These are phyloP conservation scores for Leuctra nigra DNA, from an alignment of 2,888 invertebrate species.

Conservation along the genomic window DNA sequence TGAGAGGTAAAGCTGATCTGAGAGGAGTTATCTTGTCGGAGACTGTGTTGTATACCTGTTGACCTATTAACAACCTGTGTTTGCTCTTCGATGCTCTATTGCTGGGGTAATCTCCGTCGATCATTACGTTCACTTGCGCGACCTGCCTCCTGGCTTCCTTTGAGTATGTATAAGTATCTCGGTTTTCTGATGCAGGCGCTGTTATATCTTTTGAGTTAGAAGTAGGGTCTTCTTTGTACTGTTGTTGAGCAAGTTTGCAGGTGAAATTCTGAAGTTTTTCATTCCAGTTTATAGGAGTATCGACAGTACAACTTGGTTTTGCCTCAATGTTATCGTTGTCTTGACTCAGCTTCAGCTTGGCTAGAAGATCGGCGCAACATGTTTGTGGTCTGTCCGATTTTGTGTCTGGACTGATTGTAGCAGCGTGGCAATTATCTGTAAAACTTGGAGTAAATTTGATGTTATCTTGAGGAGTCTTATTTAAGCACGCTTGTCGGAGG, in stretches of 20 bases:
- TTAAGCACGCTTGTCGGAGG: too few species aligned
- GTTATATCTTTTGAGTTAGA: slow-evolving; percentile 2
- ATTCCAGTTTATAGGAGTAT: slow-evolving; percentile 19
- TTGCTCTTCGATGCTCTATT: too few species aligned
- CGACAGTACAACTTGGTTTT: background rate
- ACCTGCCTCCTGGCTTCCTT: slow-evolving; percentile 1
- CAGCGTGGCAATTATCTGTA: too few species aligned
- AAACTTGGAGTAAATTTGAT: too few species aligned
- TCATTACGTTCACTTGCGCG: background rate
- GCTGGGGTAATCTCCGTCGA: background rate
- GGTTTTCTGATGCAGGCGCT: too few species aligned
- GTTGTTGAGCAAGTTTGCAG: slow-evolving; percentile 18
- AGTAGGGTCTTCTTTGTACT: slow-evolving; percentile 13
- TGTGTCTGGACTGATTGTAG: too few species aligned
- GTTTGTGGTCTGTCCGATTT: too few species aligned
- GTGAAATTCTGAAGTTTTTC: slow-evolving; percentile 1
- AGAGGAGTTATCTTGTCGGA: background rate
- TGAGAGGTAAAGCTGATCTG: slow-evolving; percentile 18
- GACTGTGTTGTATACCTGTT: slow-evolving; percentile 3
- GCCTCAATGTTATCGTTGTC: slow-evolving; percentile 13
- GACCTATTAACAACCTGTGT: background rate
- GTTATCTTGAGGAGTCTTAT: too few species aligned
- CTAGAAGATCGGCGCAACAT: background rate
- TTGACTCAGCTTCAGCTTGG: background rate
- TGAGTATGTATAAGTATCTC: slow-evolving; percentile 13